Evolutionary conservation across 2,888 invertebrate genomes (phyloP), one percentile per base, ranked within the genome.

Genomic region (Tinea trinotella): DNA sequence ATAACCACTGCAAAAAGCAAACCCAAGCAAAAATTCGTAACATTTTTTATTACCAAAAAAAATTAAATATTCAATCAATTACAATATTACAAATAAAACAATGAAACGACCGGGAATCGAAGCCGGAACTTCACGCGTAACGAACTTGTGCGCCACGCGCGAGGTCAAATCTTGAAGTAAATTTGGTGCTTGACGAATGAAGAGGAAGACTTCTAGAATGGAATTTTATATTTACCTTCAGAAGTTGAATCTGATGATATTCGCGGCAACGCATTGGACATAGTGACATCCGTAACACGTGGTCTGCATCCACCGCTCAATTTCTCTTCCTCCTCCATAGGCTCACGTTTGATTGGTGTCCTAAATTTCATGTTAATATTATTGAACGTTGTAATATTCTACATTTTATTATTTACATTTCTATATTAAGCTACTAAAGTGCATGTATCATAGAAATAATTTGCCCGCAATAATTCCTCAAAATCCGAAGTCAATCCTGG

Each of bases 341-440:
- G 73, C 68, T 85, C 85, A 20, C 76, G 77, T 61, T 85, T 85
- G 55, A 85, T 71, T 0, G 84, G 83, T 48, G 83, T 83, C 57
- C 84, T 81, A 64, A 0, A 56, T 24, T 7, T 24, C 9, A 24
- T 7, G 24, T 57, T 12, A 18, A 18, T 20, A 9, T 30, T 34
- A 52, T 13, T 53, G 12, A 34, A 30, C 35, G 18, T 24, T 30
- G 7, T 10, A 30, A 12, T 36, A 40, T 24, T 24, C 24, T 7
- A n/a, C n/a, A n/a, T n/a, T n/a, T n/a, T n/a, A n/a, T n/a, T n/a
- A n/a, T n/a, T n/a, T n/a, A n/a, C n/a, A n/a, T n/a, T n/a, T n/a
- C n/a, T n/a, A n/a, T n/a, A n/a, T n/a, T n/a, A n/a, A n/a, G n/a
- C n/a, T n/a, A n/a, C n/a, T n/a, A n/a, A n/a, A n/a, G n/a, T n/a